These are phyloP conservation scores for Tragelaphus strepsiceros DNA, from an alignment of 2,113 vertebrate genomes.

Conservation along the genomic window DNA sequence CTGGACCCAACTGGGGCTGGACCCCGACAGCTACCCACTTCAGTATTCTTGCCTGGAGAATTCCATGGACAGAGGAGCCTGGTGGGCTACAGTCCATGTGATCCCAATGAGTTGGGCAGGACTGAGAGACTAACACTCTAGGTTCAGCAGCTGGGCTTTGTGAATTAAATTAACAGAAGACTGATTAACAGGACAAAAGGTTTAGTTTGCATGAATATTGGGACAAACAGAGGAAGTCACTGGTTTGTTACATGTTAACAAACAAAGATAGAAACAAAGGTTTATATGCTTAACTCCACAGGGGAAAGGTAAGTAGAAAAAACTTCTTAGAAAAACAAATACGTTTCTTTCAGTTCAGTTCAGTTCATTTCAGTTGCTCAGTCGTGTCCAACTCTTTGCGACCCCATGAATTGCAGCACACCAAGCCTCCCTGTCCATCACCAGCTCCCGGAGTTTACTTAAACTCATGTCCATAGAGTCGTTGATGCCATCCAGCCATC, in stretches of 20 bases:
- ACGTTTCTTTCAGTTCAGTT: neutral
- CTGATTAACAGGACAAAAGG: neutral
- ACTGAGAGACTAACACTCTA: neutral
- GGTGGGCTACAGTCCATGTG: neutral
- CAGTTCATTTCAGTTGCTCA: too few species aligned
- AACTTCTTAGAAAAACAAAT: neutral
- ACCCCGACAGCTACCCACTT: neutral
- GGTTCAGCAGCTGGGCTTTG: neutral
- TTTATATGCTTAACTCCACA: neutral
- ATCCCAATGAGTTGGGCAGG: neutral
- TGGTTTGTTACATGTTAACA: neutral
- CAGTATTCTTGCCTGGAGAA: neutral
- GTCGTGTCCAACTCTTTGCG: too few species aligned
- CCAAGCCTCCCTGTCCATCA: too few species aligned
- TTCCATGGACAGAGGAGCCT: neutral
- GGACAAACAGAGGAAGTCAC: neutral
- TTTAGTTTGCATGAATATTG: neutral
- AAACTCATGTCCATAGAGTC: fast-evolving
- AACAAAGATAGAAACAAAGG: neutral
- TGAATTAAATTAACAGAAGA: neutral
- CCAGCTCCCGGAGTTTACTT: too few species aligned
- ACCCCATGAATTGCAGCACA: too few species aligned
- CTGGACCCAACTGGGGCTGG: too few species aligned
- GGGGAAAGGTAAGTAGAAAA: neutral
- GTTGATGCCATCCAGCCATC: too few species aligned